Evolutionary conservation across 2,888 invertebrate genomes (phyloP), one percentile per base, ranked within the genome.

Genomic region (Crioceris asparagi): DNA sequence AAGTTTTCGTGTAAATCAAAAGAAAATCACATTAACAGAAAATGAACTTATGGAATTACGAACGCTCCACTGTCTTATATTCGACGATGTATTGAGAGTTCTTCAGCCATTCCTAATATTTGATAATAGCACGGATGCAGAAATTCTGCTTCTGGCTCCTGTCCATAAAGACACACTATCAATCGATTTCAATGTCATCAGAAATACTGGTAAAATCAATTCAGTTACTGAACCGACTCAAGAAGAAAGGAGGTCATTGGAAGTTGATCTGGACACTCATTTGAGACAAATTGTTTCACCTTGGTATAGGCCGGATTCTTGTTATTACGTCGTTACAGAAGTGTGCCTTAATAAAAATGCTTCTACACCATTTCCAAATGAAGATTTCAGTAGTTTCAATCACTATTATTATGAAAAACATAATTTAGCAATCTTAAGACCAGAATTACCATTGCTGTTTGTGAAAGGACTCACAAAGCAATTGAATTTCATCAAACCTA

Each of bases 331-430:
- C 17, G 84, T 87, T 0, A 75, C 81, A 1, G 68, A 74, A 51
- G 75, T 88, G 4, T 71, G 77, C 27, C 66, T 74, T 7, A 70
- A 83, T 46, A 59, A 77, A 55, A 78, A 68, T 3, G 82, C 88
- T 0, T 35, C 61, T 4, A 81, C 80, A 11, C 46, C 55, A 3
- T 90, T 91, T 58, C 81, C 81, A 1, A 72, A 71, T 2, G 60
- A 66, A 0, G 68, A 74, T 2, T 76, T 66, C 43, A 44, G 51
- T 1, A 75, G 77, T 1, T 97, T 79, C 55, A 73, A 70, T 4
- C 71, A 80, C 10, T 96, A 96, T 57, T 91, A 82, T 55, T 58
- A 67, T 2, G 66, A 69, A 6, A 88, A 84, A 59, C 92, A 96
- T 59, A 67, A 73, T 14, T 56, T 81, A 16, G 56, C 64, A 2